A percentile compares a stretch with the other conserved stretches of the same genome.
Evolutionary conservation across 2,113 vertebrate species (phyloP).

Genomic region (Stigmatopora argus): DNA sequence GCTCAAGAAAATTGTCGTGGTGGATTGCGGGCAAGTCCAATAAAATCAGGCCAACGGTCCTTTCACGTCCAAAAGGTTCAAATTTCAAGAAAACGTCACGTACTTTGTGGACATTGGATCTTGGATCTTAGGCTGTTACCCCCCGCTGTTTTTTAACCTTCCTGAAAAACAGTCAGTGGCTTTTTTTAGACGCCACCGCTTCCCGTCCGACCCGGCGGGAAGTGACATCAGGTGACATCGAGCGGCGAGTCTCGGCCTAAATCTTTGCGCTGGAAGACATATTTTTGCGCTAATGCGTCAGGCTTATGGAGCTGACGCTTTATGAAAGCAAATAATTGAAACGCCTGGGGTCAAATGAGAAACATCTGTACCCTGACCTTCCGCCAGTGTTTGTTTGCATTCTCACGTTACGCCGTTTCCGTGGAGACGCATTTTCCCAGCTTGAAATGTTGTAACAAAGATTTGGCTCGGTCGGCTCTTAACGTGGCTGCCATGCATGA

Average conservation of each 20-base stretch:
- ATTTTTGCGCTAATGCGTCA: conserved; percentile 15
- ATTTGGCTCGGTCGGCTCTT: no score
- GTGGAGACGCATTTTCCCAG: conserved; percentile 68
- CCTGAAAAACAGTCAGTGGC: conserved; percentile 53
- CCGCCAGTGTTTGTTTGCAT: conserved; percentile 71
- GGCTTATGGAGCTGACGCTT: conserved; percentile 66
- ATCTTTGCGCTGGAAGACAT: neutral
- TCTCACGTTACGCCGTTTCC: conserved; percentile 72
- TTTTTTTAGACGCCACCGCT: conserved; percentile 65
- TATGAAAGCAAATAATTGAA: conserved; percentile 74
- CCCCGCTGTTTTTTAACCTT: conserved; percentile 51
- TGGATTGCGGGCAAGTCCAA: conserved; percentile 85
- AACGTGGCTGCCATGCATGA: conserved; percentile 67
- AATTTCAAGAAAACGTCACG: conserved; percentile 32
- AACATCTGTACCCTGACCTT: conserved; percentile 71
- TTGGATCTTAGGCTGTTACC: conserved; percentile 22
- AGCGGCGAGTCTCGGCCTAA: neutral
- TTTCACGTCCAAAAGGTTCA: conserved; percentile 8
- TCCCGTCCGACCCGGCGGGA: conserved; percentile 69
- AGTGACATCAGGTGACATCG: conserved; percentile 60
- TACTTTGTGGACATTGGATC: conserved; percentile 33
- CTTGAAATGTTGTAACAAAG: conserved; percentile 73
- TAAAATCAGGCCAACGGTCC: conserved; percentile 35
- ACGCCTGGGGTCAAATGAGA: conserved; percentile 65
- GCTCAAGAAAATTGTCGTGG: conserved; percentile 82